Evolutionary conservation across 2,888 invertebrate species (phyloP).

Genomic region (Lithophane ornitopus): DNA sequence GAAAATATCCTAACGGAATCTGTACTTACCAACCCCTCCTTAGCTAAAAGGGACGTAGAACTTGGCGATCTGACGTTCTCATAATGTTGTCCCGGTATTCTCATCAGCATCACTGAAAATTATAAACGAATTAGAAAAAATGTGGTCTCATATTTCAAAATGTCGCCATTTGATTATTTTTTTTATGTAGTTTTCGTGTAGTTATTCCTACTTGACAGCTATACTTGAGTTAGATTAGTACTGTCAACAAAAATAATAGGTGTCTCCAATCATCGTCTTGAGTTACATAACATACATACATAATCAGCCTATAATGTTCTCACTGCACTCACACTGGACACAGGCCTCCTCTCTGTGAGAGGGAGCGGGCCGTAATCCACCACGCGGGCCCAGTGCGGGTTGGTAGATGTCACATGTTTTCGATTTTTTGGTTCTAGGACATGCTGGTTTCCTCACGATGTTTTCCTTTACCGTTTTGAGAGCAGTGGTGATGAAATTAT

Average conservation of each 20-base stretch:
- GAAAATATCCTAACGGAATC: neutral
- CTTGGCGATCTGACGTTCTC: constrained; percentile 87
- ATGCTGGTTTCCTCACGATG: too few species aligned
- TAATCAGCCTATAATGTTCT: too few species aligned
- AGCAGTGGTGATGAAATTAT: too few species aligned
- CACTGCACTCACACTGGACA: too few species aligned
- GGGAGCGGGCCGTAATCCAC: too few species aligned
- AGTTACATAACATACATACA: too few species aligned
- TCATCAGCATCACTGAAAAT: constrained; percentile 86
- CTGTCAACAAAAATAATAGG: neutral
- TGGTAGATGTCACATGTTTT: too few species aligned
- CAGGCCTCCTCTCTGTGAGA: too few species aligned
- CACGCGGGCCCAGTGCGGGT: too few species aligned
- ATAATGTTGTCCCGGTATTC: constrained; percentile 88
- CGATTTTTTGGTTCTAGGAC: too few species aligned
- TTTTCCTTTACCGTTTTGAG: too few species aligned
- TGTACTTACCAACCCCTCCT: constrained; percentile 84
- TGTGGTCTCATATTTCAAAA: neutral
- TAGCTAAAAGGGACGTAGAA: constrained; percentile 84
- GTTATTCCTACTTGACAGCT: neutral
- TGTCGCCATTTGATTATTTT: neutral
- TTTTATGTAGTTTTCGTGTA: neutral
- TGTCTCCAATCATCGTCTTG: neutral
- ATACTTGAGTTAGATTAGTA: neutral
- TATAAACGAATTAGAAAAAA: neutral